Base-by-base conservation (phyloP, 2,797 vertebrate genomes). In the Epinephelus awoara region DNA sequence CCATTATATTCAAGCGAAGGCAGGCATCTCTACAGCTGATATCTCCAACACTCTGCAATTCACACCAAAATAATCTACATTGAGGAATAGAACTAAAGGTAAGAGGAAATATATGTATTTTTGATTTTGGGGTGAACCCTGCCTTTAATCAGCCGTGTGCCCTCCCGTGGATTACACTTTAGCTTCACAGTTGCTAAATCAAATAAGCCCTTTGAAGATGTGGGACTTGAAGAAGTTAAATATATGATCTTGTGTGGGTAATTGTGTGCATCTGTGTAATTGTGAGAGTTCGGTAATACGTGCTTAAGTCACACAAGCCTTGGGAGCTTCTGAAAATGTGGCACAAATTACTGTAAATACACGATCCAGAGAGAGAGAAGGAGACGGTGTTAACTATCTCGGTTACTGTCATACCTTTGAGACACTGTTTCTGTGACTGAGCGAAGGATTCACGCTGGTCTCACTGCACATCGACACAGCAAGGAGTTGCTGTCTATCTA, bases 301-400 rank as follows among this genome's bases (percentile, higher is more conserved):
- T 38, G 67, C 64, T 74, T 7, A 44, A 76, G 70, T 84, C 64
- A 57, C 64, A 76, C 72, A 59, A 50, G 47, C 82, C 79, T 75
- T 59, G 0, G 82, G 88, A 76, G 79, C 27, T 72, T 76, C 46
- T 75, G 54, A 61, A 77, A 79, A 85, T 69, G 80, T 82, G 80
- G 51, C 63, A 82, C 59, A 79, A 74, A 78, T 77, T 8, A 82
- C 79, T 78, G 76, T 68, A 82, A 82, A 87, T 61, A 68, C 69
- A 55, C 5, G 15, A 70, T 21, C 40, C 8, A 27, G 27, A 72
- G 66, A 25, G 15, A 44, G 44, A 29, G 34, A 42, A 3, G 2
- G 73, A 34, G 62, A 25, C 38, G 3, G 50, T 11, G 70, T 54
- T 79, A 82, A 82, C 63, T 80, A 77, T 64, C 51, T 81, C 38